Evolutionary conservation across 2,797 vertebrate genomes (phyloP).

Genomic region (Myotis planiceps): DNA sequence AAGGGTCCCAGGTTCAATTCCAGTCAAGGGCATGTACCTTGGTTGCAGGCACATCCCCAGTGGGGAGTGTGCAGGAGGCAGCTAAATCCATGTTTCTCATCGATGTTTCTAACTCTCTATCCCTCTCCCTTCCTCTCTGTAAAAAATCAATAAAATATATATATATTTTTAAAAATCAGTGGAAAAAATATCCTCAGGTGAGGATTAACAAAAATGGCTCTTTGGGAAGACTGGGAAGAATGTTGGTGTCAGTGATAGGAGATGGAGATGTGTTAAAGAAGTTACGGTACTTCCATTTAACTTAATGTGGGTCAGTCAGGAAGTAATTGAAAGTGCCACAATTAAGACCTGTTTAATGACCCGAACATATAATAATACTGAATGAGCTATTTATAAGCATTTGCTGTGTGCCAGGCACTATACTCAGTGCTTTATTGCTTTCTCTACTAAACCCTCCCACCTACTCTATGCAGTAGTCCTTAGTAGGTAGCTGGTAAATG

Average conservation of each 20-base stretch:
- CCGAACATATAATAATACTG: not conserved
- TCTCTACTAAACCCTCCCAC: not conserved
- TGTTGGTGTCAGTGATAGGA: not conserved
- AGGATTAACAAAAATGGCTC: not conserved
- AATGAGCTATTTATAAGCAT: not conserved
- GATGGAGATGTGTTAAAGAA: not conserved
- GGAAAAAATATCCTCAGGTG: not conserved
- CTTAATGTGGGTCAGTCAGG: not conserved
- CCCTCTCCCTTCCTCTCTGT: too few species aligned
- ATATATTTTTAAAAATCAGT: not conserved
- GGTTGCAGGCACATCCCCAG: too few species aligned
- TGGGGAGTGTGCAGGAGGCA: too few species aligned
- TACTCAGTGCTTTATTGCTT: not conserved
- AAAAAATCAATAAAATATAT: too few species aligned
- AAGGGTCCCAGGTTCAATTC: too few species aligned
- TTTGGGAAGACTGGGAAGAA: not conserved
- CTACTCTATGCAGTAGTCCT: not conserved
- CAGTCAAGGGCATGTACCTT: too few species aligned
- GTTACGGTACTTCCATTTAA: not conserved
- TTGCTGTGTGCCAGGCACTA: not conserved
- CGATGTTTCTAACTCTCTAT: too few species aligned
- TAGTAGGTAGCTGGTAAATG: not conserved
- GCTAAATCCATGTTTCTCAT: too few species aligned
- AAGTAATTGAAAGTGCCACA: not conserved
- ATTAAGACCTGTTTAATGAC: not conserved